phyloP scores from a whole-genome alignment of 2,888 invertebrate genomes.

The Erynnis tages region DNA sequence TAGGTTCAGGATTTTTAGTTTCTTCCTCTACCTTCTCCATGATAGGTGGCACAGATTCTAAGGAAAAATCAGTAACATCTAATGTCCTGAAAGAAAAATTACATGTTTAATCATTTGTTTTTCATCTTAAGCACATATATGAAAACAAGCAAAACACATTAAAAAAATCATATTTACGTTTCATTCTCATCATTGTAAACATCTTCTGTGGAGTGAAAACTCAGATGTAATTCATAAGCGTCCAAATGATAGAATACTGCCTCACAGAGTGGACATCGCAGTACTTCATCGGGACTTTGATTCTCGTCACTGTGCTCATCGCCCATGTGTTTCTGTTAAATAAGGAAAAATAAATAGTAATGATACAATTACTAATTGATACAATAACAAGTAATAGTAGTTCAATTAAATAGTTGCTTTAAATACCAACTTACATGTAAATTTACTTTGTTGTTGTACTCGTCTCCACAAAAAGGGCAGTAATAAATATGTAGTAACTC shows the following conservation, averaged over 20 bases:
- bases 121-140: background rate
- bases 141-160: background rate
- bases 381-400: too few species aligned
- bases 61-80: slow-evolving; percentile 60
- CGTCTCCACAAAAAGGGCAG: slow-evolving; percentile 83
- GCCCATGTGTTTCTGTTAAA: slow-evolving; percentile 76
- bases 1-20: slow-evolving; percentile 14
- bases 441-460: slow-evolving; percentile 85
- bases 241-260: slow-evolving; percentile 84
- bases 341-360: background rate
- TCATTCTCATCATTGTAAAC: slow-evolving; percentile 82
- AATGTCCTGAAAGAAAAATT: slow-evolving; percentile 56
- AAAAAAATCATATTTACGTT: slow-evolving; percentile 47
- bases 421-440: slow-evolving; percentile 72
- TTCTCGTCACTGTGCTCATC: slow-evolving; percentile 80
- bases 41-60: slow-evolving; percentile 69
- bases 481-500: slow-evolving; percentile 65
- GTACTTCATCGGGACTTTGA: slow-evolving; percentile 76
- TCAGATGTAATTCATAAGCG: slow-evolving; percentile 84
- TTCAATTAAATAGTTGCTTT: too few species aligned
- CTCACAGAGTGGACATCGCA: slow-evolving; percentile 84
- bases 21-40: slow-evolving; percentile 59
- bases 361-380: too few species aligned
- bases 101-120: background rate
- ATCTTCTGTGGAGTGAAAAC: slow-evolving; percentile 83